Percentiles rank a stretch among this genome's conserved stretches.
These are phyloP conservation scores for Aptenodytes forsteri DNA, from an alignment of 2,113 vertebrate genomes.

Conservation along the genomic window DNA sequence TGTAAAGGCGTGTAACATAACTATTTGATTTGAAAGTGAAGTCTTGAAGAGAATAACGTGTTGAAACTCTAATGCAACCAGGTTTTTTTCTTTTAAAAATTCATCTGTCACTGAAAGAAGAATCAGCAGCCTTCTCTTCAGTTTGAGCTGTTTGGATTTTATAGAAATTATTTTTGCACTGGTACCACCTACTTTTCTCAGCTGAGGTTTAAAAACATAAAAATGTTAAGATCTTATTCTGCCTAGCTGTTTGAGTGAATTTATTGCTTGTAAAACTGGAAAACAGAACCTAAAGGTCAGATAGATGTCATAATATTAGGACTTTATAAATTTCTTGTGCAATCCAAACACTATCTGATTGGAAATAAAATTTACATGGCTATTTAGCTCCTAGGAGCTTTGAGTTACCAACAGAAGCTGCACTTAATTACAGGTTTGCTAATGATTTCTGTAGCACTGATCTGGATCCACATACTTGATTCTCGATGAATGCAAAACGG, in stretches of 20 bases:
- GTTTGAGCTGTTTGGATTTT: not conserved
- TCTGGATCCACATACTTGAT: not conserved
- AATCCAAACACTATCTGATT: not conserved
- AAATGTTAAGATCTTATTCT: not conserved
- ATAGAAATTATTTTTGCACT: not conserved
- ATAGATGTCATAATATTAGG: not conserved
- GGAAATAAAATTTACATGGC: not conserved
- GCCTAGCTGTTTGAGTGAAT: not conserved
- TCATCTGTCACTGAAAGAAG: not conserved
- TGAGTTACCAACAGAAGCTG: not conserved
- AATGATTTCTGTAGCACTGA: not conserved
- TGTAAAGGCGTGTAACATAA: not conserved
- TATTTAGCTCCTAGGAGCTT: not conserved
- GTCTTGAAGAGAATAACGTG: not conserved
- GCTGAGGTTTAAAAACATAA: not conserved
- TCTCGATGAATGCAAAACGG: not conserved
- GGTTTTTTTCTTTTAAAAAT: not conserved
- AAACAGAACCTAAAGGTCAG: not conserved
- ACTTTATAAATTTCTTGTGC: not conserved
- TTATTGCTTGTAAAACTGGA: not conserved
- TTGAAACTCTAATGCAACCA: not conserved
- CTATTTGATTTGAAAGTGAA: not conserved
- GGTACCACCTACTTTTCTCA: not conserved
- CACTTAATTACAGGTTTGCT: not conserved
- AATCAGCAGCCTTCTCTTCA: not conserved